Conservation (phyloP, 2,797 vertebrate genomes). For the Dipus sagitta region DNA sequence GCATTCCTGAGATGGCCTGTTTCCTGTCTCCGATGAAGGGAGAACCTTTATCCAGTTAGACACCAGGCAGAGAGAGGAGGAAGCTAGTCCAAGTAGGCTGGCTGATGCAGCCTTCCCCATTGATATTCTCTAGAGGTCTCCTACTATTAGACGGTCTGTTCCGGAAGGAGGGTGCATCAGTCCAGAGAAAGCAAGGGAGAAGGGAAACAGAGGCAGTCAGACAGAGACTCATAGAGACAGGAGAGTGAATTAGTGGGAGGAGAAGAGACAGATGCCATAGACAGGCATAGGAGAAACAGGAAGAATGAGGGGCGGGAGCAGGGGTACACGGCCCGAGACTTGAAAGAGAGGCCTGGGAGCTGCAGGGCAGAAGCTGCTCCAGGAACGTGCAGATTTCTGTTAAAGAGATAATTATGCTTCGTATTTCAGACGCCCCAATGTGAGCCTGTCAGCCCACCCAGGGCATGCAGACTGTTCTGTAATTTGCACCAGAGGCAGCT, state of each 20-base stretch:
- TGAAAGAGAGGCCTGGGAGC: constrained; percentile 63
- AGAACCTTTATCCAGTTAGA: constrained; percentile 82
- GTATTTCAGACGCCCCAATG: constrained; percentile 53
- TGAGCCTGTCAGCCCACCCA: constrained; percentile 48
- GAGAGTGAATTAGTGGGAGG: constrained; percentile 28
- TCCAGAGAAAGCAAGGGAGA: constrained; percentile 68
- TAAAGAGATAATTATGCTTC: constrained; percentile 78
- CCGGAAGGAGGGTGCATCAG: constrained; percentile 70
- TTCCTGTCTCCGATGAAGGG: constrained; percentile 63
- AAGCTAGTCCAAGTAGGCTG: constrained; percentile 83
- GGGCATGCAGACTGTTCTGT: neutral
- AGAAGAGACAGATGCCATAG: constrained; percentile 6
- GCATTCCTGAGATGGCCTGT: neutral
- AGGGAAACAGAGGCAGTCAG: neutral
- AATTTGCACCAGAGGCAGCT: neutral
- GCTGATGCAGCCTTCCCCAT: constrained; percentile 86
- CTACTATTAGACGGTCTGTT: constrained; percentile 86
- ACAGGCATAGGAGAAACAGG: constrained; percentile 43
- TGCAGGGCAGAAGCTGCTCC: constrained; percentile 55
- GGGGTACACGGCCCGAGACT: neutral
- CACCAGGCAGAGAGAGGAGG: constrained; percentile 81
- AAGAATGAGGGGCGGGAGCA: neutral
- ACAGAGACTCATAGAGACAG: neutral
- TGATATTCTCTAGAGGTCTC: constrained; percentile 83
- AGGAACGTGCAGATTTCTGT: constrained; percentile 66